These are phyloP conservation scores for Meiosimyza decipiens DNA, from an alignment of 2,888 invertebrate species.

Conservation along the genomic window DNA sequence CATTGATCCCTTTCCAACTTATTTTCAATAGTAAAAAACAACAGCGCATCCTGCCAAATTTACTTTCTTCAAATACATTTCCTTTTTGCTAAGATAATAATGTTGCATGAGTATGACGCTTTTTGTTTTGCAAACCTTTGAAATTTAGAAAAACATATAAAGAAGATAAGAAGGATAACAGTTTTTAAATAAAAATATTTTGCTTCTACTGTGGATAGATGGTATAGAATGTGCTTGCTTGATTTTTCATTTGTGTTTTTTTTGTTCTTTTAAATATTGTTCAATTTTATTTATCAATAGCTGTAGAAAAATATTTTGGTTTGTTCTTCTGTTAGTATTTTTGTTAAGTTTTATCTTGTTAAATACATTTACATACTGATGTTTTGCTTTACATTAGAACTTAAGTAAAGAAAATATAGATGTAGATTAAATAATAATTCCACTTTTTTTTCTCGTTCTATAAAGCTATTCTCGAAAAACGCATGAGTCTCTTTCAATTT, in stretches of 20 bases:
- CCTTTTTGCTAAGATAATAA: too few species aligned
- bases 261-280: conserved; percentile 46
- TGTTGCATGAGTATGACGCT: too few species aligned
- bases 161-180: too few species aligned
- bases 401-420: conserved; percentile 54
- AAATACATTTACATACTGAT: too few species aligned
- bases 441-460: neutral
- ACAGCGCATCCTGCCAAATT: too few species aligned
- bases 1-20: too few species aligned
- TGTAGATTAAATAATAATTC: conserved; percentile 11
- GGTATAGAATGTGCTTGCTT: conserved; percentile 4
- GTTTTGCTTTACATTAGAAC: conserved; percentile 46
- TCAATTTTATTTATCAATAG: conserved; percentile 42
- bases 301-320: conserved; percentile 50
- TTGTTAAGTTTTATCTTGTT: conserved; percentile 35
- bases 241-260: conserved; percentile 38
- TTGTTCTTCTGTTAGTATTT: conserved; percentile 43
- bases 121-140: too few species aligned
- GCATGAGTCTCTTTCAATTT: conserved; percentile 13
- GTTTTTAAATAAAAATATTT: too few species aligned
- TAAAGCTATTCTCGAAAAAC: conserved; percentile 28
- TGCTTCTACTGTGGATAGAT: neutral
- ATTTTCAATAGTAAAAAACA: too few species aligned
- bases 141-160: too few species aligned
- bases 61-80: too few species aligned